A percentile compares a stretch with the other conserved stretches of the same genome.
Conservation (phyloP, 2,797 vertebrate species). For the Smutsia gigantea region DNA sequence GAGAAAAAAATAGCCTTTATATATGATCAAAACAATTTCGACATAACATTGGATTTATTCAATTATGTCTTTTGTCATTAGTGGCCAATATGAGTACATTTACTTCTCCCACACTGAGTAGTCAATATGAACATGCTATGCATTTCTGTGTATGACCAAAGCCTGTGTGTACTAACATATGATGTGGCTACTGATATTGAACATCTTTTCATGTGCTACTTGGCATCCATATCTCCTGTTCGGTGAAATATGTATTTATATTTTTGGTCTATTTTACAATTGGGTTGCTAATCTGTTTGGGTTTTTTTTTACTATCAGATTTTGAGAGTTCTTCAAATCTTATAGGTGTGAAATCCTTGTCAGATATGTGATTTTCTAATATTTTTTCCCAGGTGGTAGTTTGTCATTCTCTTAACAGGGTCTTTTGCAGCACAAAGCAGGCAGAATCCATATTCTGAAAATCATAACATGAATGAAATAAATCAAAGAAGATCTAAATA, state of each 20-base stretch:
- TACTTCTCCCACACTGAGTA: not conserved
- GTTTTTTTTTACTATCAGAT: not conserved
- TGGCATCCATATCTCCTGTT: not conserved
- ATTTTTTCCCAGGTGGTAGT: not conserved
- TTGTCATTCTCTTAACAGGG: not conserved
- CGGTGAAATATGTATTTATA: not conserved
- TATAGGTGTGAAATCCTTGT: not conserved
- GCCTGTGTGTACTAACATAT: not conserved
- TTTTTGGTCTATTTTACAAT: not conserved
- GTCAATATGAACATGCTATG: not conserved
- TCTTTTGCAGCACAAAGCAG: not conserved
- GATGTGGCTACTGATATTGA: not conserved
- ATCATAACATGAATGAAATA: not conserved
- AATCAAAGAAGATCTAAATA: not conserved
- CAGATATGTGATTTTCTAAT: not conserved
- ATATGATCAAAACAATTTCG: not conserved
- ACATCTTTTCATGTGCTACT: not conserved
- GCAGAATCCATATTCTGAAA: not conserved
- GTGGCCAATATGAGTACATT: not conserved
- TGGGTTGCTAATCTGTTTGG: not conserved
- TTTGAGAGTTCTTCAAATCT: not conserved
- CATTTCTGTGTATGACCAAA: not conserved
- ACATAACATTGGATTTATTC: not conserved
- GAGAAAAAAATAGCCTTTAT: not conserved
- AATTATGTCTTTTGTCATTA: not conserved